Base-by-base conservation (phyloP, 2,113 vertebrate species). In the Phocoena phocoena region DNA sequence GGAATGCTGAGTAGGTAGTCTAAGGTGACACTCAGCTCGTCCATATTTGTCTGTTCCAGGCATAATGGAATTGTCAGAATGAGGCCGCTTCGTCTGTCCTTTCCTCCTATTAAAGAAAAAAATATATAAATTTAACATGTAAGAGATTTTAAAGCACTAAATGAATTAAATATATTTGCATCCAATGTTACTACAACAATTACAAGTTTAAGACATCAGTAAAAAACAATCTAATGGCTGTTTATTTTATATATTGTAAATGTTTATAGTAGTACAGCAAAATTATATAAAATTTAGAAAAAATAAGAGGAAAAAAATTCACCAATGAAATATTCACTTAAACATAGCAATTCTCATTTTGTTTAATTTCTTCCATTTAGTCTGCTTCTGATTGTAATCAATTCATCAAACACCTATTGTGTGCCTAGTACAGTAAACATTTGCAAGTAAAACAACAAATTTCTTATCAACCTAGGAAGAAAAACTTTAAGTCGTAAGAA, bases 1-100 rank as follows among this genome's bases (percentile, higher is more conserved):
- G 99, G 99, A 98, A 99, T 99, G 98, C 99, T 99, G 65, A 99
- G 99, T 85, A 99, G 99, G 94, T 99, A 99, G 98, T 99, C 99
- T 95, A 99, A 98, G 0, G 99, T 99, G 98, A 99, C 99, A 91
- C 99, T 99, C 96, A 99, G 99, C 97, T 99, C 99, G 95, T 99
- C 99, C 99, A 99, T 99, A 98, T 99, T 99, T 17, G 99, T 99
- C 98, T 99, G 99, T 89, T 99, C 99, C 2, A 99, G 99, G 96
- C 99, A 99, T 98, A 99, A 98, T 81, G 99, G 99, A 98, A 99
- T 99, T 95, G 99, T 99, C 97, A 99, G 98, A 98, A 99, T 99
- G 98, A 99, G 99, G 97, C 99, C 99, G 97, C 99, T 99, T 98
- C 99, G 99, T 96, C 99, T 98, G 98, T 99, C 99, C 97, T 99